A percentile compares a stretch with the other conserved stretches of the same genome.
phyloP scores from a whole-genome alignment of 53 echinoderm and acorn worm species.

The Echinarachnius parma region DNA sequence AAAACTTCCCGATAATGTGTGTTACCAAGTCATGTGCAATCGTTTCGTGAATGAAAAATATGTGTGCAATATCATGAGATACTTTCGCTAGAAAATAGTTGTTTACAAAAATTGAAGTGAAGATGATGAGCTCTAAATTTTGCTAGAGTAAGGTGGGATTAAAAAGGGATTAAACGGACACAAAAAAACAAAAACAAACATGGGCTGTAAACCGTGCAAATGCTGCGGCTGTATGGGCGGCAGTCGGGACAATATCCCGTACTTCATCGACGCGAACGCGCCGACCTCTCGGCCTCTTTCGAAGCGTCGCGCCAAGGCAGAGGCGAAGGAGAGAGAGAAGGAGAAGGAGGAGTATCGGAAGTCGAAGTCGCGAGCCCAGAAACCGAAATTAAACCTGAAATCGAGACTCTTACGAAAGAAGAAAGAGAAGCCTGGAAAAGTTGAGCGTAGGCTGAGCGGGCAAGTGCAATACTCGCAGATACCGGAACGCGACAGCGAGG shows the following conservation, averaged over 20 bases:
- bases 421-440: constrained; percentile 20
- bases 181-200: too few species aligned
- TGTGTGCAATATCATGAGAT: too few species aligned
- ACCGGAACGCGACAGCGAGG: constrained; percentile 79
- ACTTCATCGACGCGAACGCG: constrained; percentile 67
- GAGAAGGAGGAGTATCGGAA: constrained; percentile 36
- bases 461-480: constrained; percentile 89
- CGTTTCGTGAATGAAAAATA: too few species aligned
- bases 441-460: constrained; percentile 29
- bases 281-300: constrained; percentile 50
- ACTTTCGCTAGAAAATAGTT: too few species aligned
- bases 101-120: too few species aligned
- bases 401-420: constrained; percentile 34
- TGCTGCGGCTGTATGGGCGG: constrained; percentile 81
- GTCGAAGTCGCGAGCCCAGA: constrained; percentile 8
- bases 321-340: constrained; percentile 30
- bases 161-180: too few species aligned
- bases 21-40: too few species aligned
- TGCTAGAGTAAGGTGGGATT: too few species aligned
- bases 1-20: too few species aligned
- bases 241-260: constrained; percentile 79
- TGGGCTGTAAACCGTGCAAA: constrained; percentile 57
- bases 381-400: constrained; percentile 32
- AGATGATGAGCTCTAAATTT: too few species aligned
- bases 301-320: constrained; percentile 30